A percentile compares a stretch with the other conserved stretches of the same genome.
Conservation (phyloP, 53 echinoderm and acorn worm genomes). For the Henricia sp. region DNA sequence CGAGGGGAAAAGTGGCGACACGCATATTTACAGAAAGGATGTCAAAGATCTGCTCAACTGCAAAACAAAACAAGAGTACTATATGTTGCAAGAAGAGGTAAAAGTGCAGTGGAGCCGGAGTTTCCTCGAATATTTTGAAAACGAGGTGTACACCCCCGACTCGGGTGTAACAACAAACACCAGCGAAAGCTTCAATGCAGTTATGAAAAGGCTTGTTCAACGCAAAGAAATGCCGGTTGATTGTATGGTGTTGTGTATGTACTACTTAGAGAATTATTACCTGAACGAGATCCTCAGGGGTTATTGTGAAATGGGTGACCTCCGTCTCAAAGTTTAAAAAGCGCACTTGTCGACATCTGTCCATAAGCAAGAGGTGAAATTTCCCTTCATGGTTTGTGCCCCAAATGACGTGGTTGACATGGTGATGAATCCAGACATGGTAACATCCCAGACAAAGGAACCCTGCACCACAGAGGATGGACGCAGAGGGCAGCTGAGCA, state of each 20-base stretch:
- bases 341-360: neutral
- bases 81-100: neutral
- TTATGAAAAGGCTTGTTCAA: neutral
- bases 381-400: neutral
- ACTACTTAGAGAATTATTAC: neutral
- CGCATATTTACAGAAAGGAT: neutral
- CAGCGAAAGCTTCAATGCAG: constrained; percentile 8
- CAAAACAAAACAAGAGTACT: neutral
- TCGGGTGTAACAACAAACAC: constrained; percentile 9
- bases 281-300: neutral
- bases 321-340: neutral
- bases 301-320: neutral
- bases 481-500: neutral
- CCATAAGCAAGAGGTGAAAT: neutral
- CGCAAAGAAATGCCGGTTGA: constrained; percentile 2
- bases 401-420: constrained; percentile 8
- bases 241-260: neutral
- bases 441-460: neutral
- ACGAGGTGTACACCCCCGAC: neutral
- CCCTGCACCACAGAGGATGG: too few species aligned
- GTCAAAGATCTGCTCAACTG: neutral
- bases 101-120: neutral
- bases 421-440: neutral
- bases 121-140: neutral
- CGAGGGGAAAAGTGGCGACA: neutral